Evolutionary conservation across 2,888 invertebrate genomes (phyloP), one percentile per base, ranked within the genome.

Genomic region (Monoplex corrugatus): DNA sequence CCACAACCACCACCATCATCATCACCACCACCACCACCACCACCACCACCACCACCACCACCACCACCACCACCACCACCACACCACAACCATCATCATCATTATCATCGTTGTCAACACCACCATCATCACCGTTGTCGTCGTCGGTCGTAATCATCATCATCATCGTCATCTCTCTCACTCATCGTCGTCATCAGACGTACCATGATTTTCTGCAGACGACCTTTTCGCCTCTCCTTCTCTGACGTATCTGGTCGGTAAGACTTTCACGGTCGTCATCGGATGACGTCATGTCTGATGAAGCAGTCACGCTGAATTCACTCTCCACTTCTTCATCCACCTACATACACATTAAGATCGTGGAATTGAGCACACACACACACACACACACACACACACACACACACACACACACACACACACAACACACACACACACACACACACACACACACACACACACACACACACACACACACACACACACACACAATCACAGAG

Each of bases 241-340:
- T 35, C 68, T 28, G 16, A 3, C 19, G 68, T 16, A 86, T 68
- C 28, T 86, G 63, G n/a, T 86, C 68, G 6, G 86, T n/a, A 2
- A 86, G 13, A 57, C 50, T 57, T 16, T 68, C 43, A 6, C 68
- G 57, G n/a, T 86, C 86, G n/a, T 40, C 68, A 0, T 57, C 86
- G 0, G 86, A 86, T 8, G 68, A 43, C 43, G 86, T 43, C 86
- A 63, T n/a, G 43, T 86, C 86, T 40, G 86, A 86, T 28, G 86
- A 86, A 10, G 86, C 86, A 16, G 86, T 86, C 32, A 68, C 68
- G 68, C 86, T 86, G 68, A 68, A 86, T 6, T 86, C 86, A 35
- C 86, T 86, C 86, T 68, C 86, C 40, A 86, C 68, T 23, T 86
- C 86, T n/a, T 86, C 86, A 13, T 86, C 86, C 40, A 86, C 43